Percentiles rank a stretch among this genome's conserved stretches.
phyloP scores from a whole-genome alignment of 2,113 vertebrate species.

The Proterorhinus semilunaris region DNA sequence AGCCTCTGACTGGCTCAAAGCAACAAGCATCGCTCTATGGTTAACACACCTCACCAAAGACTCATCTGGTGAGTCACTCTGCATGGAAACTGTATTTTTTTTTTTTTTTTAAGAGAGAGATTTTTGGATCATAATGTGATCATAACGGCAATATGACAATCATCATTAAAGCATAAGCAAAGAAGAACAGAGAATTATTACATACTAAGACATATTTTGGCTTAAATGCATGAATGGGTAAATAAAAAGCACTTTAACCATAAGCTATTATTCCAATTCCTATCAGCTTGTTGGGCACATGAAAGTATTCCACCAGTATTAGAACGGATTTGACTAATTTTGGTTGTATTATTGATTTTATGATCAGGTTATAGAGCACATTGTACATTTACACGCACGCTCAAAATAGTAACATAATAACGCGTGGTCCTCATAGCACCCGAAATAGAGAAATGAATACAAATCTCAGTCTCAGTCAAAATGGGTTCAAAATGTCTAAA shows the following conservation, averaged over 20 bases:
- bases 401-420: neutral
- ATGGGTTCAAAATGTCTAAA: slow-evolving; percentile 7
- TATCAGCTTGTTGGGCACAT: too few relatives aligned
- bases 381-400: neutral
- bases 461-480: slow-evolving; percentile 3
- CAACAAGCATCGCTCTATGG: slow-evolving; percentile 35
- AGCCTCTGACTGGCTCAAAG: slow-evolving; percentile 49
- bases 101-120: too few relatives aligned
- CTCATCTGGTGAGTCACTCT: slow-evolving; percentile 21
- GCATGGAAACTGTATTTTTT: neutral
- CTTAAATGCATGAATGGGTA: neutral
- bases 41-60: slow-evolving; percentile 34
- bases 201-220: neutral
- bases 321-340: too few relatives aligned
- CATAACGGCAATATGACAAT: slow-evolving; percentile 3
- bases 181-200: neutral
- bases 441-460: neutral
- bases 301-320: too few relatives aligned
- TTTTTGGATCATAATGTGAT: too few relatives aligned
- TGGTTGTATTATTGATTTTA: neutral
- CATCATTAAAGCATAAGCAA: neutral
- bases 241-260: neutral
- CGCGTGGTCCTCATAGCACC: neutral
- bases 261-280: too few relatives aligned
- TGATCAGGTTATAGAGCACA: neutral